Evolutionary conservation across 2,888 invertebrate species (phyloP).

Genomic region (Micropterix aruncella): DNA sequence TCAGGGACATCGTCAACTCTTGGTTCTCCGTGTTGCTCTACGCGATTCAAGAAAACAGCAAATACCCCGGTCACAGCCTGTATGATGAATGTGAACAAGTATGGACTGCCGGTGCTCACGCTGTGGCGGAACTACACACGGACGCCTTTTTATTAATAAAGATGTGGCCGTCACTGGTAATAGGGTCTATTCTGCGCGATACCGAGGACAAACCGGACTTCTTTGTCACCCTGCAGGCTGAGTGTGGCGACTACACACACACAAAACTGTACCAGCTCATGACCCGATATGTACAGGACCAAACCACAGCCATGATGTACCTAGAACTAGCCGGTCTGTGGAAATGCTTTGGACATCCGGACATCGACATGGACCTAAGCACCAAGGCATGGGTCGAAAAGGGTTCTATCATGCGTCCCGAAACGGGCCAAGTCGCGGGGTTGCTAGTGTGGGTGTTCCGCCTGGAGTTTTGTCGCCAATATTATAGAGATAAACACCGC

Average conservation of each 20-base stretch:
- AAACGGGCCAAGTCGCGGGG: not conserved
- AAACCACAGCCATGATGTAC: too few species aligned
- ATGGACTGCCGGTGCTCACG: not conserved
- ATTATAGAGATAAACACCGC: not conserved
- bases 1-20: not conserved
- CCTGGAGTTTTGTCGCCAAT: not conserved
- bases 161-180: not conserved
- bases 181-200: not conserved
- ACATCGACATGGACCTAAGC: not conserved
- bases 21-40: not conserved
- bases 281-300: too few species aligned
- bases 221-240: too few species aligned
- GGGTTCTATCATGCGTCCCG: too few species aligned
- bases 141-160: not conserved
- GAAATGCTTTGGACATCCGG: constrained; percentile 1
- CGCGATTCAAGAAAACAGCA: not conserved
- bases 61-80: not conserved
- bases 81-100: not conserved
- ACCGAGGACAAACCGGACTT: too few species aligned
- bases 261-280: too few species aligned
- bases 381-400: not conserved
- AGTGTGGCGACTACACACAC: too few species aligned
- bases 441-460: not conserved
- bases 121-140: not conserved
- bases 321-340: not conserved